phyloP scores from a whole-genome alignment of 2,888 invertebrate species.

The Frankliniella fusca region DNA sequence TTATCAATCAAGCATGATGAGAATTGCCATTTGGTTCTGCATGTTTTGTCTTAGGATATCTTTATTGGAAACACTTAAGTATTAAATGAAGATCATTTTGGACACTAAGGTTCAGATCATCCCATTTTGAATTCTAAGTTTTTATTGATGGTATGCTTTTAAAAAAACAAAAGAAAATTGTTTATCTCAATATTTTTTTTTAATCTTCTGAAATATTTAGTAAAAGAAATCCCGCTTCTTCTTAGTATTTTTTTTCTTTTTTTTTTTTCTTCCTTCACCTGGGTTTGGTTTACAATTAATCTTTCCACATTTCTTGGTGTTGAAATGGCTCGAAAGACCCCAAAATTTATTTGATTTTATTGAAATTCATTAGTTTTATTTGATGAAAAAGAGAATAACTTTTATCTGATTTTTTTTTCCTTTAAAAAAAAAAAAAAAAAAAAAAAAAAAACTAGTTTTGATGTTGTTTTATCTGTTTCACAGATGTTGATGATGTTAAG shows the following conservation, averaged over 20 bases:
- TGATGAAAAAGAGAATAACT: neutral
- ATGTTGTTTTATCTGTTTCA: constrained; percentile 39
- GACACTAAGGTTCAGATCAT: no score
- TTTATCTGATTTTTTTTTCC: neutral
- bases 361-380: neutral
- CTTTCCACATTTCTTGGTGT: neutral
- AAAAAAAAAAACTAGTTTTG: neutral
- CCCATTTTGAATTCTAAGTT: no score
- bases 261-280: neutral
- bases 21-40: no score
- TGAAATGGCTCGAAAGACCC: neutral
- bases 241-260: neutral
- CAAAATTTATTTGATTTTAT: neutral
- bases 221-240: no score
- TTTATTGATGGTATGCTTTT: no score
- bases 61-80: no score
- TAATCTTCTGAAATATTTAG: no score
- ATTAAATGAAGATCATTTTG: no score
- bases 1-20: neutral
- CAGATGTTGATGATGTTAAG: constrained; percentile 98
- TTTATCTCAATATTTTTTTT: no score
- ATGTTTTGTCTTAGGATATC: no score
- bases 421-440: neutral
- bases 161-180: no score
- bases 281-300: neutral